These are phyloP conservation scores for Eulemur albifrons DNA, from an alignment of 2,797 vertebrate species.

Conservation along the genomic window DNA sequence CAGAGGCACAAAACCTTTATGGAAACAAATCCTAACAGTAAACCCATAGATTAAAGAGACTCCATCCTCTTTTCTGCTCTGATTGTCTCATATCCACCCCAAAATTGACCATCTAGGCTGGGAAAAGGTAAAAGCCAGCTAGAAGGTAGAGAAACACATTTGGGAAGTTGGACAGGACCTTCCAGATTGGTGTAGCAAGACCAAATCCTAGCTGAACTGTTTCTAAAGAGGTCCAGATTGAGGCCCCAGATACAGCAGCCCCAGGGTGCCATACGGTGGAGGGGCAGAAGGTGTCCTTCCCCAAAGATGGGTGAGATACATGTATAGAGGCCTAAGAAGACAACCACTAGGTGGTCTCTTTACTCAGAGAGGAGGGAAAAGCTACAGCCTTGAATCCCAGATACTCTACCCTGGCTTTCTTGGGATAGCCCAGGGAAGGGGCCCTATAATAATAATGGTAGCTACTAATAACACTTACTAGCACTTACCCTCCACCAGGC, in stretches of 20 bases:
- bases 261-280: neutral
- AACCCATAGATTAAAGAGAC: neutral
- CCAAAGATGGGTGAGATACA: neutral
- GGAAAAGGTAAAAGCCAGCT: neutral
- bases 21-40: slow-evolving; percentile 21
- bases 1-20: neutral
- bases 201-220: slow-evolving; percentile 11
- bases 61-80: neutral
- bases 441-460: neutral
- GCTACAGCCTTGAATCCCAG: neutral
- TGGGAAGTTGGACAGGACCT: neutral
- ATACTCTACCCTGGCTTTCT: neutral
- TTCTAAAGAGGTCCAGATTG: neutral
- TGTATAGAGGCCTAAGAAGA: neutral
- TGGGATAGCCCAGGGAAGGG: neutral
- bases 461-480: neutral
- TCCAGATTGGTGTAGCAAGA: neutral
- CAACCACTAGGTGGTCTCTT: neutral
- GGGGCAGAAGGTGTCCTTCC: neutral
- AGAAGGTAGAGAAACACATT: neutral
- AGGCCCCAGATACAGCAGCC: neutral
- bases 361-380: neutral
- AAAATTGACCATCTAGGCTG: neutral
- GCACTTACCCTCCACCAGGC: neutral
- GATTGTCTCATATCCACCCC: neutral